phyloP scores from a whole-genome alignment of 2,888 invertebrate species.

The Nomada lathburiana region DNA sequence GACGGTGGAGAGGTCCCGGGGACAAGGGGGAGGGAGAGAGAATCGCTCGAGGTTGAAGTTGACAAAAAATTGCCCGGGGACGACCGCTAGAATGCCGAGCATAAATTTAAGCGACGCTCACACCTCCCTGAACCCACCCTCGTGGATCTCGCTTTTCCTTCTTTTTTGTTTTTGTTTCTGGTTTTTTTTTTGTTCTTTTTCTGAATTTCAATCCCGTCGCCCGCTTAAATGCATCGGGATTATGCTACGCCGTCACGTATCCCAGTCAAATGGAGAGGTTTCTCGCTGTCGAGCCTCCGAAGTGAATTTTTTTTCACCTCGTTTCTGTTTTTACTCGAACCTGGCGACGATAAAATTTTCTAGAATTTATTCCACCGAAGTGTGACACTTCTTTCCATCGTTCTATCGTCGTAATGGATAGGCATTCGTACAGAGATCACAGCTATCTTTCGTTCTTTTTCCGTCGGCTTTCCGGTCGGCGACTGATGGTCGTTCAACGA shows the following conservation, averaged over 20 bases:
- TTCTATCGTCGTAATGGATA: neutral
- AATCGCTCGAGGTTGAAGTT: constrained; percentile 70
- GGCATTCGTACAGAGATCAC: neutral
- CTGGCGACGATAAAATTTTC: neutral
- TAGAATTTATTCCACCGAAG: neutral
- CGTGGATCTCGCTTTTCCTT: constrained; percentile 47
- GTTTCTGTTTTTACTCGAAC: no score
- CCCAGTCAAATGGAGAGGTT: constrained; percentile 19
- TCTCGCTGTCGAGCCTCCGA: neutral
- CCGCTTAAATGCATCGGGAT: constrained; percentile 63
- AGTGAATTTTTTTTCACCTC: constrained; percentile 12
- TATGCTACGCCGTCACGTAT: constrained; percentile 34
- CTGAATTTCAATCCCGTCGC: constrained; percentile 62
- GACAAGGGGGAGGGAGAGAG: constrained; percentile 37
- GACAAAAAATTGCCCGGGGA: constrained; percentile 79
- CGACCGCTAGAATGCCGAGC: constrained; percentile 76
- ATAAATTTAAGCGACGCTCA: constrained; percentile 77
- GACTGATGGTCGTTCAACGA: constrained; percentile 17
- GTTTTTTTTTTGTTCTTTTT: constrained; percentile 38
- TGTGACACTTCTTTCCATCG: neutral
- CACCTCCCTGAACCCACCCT: constrained; percentile 59
- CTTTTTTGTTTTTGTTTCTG: constrained; percentile 22
- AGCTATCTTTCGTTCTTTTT: neutral
- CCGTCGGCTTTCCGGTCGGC: neutral
- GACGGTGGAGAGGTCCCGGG: constrained; percentile 18